Conservation (phyloP, 2,797 vertebrate genomes). For the Limosa lapponica region DNA sequence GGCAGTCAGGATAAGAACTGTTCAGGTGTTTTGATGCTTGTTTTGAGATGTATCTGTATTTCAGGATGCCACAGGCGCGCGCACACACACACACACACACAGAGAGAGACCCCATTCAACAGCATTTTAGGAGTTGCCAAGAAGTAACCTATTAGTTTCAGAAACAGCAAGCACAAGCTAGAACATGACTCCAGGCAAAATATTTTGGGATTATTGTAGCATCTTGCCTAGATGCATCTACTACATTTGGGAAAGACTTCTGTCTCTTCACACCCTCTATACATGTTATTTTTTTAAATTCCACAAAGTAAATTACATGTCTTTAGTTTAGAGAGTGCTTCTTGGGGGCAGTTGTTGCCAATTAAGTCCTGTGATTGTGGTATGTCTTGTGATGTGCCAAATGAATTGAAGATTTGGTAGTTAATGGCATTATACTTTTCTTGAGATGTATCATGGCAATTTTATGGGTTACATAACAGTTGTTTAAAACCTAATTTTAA, state of each 20-base stretch:
- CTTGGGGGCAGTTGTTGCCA: background rate
- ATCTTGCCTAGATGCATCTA: background rate
- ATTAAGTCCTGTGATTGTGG: background rate
- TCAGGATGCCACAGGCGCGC: background rate
- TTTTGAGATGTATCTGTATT: background rate
- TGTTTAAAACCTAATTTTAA: background rate
- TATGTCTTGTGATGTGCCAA: background rate
- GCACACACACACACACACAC: too few relatives aligned
- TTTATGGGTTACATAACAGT: background rate
- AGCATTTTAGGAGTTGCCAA: background rate
- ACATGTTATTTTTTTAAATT: accelerated
- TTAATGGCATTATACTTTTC: background rate
- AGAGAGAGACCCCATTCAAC: background rate
- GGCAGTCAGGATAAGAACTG: background rate
- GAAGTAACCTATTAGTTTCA: background rate
- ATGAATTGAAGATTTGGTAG: background rate
- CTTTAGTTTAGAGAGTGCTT: background rate
- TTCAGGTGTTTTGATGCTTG: background rate
- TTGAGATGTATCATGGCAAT: background rate
- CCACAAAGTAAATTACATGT: background rate
- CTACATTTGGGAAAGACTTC: background rate
- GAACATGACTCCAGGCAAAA: background rate
- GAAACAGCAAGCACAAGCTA: background rate
- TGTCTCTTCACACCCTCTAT: background rate
- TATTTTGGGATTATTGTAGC: background rate